Evolutionary conservation across 92 coral and sea anemone species (phyloP).

Genomic region (Meandrina meandrites): DNA sequence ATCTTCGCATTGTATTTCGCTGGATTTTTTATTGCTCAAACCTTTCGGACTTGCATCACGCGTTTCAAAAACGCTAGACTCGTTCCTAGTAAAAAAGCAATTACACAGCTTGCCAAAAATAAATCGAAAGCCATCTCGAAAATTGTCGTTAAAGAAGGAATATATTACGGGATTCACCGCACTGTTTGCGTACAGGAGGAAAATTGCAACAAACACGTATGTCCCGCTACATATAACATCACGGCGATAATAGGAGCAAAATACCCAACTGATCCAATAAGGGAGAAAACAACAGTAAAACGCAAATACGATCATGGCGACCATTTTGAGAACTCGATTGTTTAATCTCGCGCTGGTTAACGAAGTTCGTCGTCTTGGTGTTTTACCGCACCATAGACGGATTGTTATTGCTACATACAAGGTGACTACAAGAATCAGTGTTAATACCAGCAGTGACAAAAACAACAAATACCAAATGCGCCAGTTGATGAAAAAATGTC

Average conservation of each 20-base stretch:
- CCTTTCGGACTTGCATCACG: not conserved
- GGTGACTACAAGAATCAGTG: slow-evolving; percentile 66
- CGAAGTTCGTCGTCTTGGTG: slow-evolving; percentile 47
- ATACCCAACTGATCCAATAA: slow-evolving; percentile 71
- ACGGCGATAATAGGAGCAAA: slow-evolving; percentile 48
- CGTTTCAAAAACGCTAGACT: not conserved
- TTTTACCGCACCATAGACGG: slow-evolving; percentile 59
- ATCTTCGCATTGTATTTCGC: not conserved
- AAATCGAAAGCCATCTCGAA: slow-evolving; percentile 44
- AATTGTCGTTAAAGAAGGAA: slow-evolving; percentile 63
- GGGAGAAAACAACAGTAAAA: slow-evolving; percentile 66
- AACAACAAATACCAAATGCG: slow-evolving; percentile 66
- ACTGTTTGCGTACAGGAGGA: slow-evolving; percentile 64
- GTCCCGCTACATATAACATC: slow-evolving; percentile 42
- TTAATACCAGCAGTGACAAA: slow-evolving; percentile 57
- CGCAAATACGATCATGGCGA: slow-evolving; percentile 51
- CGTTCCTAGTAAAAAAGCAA: not conserved
- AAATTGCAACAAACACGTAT: slow-evolving; percentile 55
- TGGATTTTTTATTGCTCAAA: not conserved
- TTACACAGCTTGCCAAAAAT: slow-evolving; percentile 8
- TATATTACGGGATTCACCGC: slow-evolving; percentile 69
- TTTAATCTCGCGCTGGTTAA: slow-evolving; percentile 43
- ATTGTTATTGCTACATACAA: slow-evolving; percentile 67
- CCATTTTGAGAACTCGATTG: slow-evolving; percentile 61
- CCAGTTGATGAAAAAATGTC: slow-evolving; percentile 60